Evolutionary conservation across 2,113 vertebrate species (phyloP).

Genomic region (Blennius ocellaris): DNA sequence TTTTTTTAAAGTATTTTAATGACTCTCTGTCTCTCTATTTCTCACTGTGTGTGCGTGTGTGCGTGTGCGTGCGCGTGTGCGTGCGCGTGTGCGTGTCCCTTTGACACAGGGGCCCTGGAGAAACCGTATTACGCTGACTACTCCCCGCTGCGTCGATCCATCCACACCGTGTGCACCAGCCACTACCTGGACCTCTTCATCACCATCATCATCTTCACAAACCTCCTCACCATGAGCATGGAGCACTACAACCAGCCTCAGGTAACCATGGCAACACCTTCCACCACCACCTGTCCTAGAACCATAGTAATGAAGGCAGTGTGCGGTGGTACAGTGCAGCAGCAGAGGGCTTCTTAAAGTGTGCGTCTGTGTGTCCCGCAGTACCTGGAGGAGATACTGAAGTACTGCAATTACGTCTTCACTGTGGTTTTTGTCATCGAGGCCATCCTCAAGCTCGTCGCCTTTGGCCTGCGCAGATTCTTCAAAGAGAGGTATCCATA

Average conservation of each 20-base stretch:
- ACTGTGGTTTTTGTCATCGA: conserved; percentile 93
- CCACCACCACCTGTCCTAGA: conserved; percentile 58
- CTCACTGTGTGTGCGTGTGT: conserved; percentile 22
- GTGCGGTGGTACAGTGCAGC: conserved; percentile 34
- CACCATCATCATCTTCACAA: conserved; percentile 96
- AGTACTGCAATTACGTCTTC: conserved; percentile 96
- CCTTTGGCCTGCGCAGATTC: conserved; percentile 92
- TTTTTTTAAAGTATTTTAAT: conserved; percentile 62
- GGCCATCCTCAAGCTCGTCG: conserved; percentile 90
- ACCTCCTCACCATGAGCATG: conserved; percentile 98
- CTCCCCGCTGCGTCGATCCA: conserved; percentile 87
- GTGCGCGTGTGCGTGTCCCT: conserved; percentile 41
- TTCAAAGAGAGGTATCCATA: conserved; percentile 92
- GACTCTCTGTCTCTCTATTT: not conserved
- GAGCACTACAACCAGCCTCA: conserved; percentile 97
- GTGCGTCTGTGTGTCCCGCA: conserved; percentile 53
- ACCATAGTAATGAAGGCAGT: conserved; percentile 66
- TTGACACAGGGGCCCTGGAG: conserved; percentile 89
- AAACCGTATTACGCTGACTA: conserved; percentile 95
- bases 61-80: conserved; percentile 30
- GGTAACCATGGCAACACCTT: conserved; percentile 83
- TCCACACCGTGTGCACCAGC: conserved; percentile 95
- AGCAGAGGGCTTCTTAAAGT: conserved; percentile 5
- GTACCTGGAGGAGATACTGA: conserved; percentile 92
- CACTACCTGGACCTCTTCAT: conserved; percentile 98